phyloP scores from a whole-genome alignment of 2,888 invertebrate species.

The Monoplex corrugatus region DNA sequence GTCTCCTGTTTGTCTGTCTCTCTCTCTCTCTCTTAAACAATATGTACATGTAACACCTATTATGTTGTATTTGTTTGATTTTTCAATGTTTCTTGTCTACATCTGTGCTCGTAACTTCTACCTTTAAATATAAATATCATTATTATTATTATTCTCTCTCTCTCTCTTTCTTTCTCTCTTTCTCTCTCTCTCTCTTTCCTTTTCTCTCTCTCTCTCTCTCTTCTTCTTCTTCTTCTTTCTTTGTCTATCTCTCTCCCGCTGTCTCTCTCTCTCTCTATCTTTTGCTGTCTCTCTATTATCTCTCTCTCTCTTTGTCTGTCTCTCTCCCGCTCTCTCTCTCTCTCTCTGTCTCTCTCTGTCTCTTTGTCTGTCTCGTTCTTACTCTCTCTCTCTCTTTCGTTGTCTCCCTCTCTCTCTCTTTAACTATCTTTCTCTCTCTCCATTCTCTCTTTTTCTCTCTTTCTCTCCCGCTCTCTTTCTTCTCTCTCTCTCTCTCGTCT shows the following conservation, averaged over 20 bases:
- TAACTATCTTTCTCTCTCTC: background rate
- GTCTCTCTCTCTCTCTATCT: background rate
- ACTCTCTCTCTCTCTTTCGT: background rate
- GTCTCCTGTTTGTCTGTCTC: too few species aligned
- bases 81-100: too few species aligned
- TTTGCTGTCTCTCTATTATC: background rate
- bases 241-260: conserved; percentile 9
- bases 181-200: background rate
- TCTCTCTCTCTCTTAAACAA: too few species aligned
- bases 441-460: too few species aligned
- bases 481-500: background rate
- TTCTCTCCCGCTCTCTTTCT: too few species aligned
- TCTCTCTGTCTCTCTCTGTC: background rate
- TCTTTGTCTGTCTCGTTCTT: background rate
- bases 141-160: too few species aligned
- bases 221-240: background rate
- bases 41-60: too few species aligned
- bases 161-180: background rate
- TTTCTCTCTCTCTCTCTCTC: background rate
- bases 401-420: background rate
- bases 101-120: too few species aligned
- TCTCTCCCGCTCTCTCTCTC: background rate
- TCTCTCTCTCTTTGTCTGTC: background rate
- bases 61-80: too few species aligned
- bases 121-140: too few species aligned